A percentile compares a stretch with the other conserved stretches of the same genome.
phyloP scores from a whole-genome alignment of 2,888 invertebrate genomes.

The Drosophila pseudotakahashii region DNA sequence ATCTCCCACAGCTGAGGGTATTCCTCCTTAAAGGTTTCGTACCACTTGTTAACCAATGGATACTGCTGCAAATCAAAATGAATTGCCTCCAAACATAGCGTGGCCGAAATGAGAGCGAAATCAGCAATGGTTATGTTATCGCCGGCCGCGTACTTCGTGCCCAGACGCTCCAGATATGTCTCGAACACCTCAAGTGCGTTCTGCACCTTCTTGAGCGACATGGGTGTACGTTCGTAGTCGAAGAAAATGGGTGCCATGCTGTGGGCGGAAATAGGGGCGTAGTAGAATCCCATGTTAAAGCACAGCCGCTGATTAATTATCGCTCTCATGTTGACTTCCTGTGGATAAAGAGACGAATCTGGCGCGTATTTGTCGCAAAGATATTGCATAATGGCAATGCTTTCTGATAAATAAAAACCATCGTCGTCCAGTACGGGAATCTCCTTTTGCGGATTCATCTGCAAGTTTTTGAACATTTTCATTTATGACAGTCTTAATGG shows the following conservation, averaged over 20 bases:
- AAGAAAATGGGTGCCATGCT: conserved; percentile 90
- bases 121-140: conserved; percentile 91
- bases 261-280: conserved; percentile 86
- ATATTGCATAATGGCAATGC: conserved; percentile 88
- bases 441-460: conserved; percentile 92
- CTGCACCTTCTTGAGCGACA: conserved; percentile 88
- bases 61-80: conserved; percentile 88
- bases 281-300: conserved; percentile 91
- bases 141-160: conserved; percentile 88
- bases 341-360: conserved; percentile 89
- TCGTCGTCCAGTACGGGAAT: conserved; percentile 92
- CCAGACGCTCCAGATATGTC: conserved; percentile 87
- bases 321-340: conserved; percentile 88
- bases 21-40: conserved; percentile 88
- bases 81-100: conserved; percentile 90
- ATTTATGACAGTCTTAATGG: neutral
- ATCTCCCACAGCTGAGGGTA: conserved; percentile 90
- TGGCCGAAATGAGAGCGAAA: conserved; percentile 89
- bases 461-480: neutral
- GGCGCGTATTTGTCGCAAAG: conserved; percentile 90
- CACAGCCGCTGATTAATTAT: conserved; percentile 91
- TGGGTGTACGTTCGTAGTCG: conserved; percentile 88
- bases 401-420: conserved; percentile 91
- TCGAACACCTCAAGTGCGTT: conserved; percentile 88
- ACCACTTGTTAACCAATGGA: conserved; percentile 88